A percentile compares a stretch with the other conserved stretches of the same genome.
phyloP scores from a whole-genome alignment of 2,797 vertebrate species.

The Gila robusta region DNA sequence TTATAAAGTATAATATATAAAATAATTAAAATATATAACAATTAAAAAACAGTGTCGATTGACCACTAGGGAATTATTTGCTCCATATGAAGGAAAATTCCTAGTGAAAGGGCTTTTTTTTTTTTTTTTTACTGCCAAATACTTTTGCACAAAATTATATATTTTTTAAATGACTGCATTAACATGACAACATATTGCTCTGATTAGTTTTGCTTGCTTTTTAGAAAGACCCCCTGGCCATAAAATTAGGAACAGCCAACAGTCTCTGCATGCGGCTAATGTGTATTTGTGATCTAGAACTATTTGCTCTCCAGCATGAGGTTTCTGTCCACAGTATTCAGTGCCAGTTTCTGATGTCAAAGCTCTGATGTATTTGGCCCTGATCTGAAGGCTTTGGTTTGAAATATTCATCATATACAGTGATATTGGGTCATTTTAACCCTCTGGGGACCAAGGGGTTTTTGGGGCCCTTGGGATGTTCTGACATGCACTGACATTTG shows the following conservation, averaged over 20 bases:
- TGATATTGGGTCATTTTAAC: conserved; percentile 13
- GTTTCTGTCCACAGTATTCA: not conserved
- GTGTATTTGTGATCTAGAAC: conserved; percentile 40
- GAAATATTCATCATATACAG: conserved; percentile 12
- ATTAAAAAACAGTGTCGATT: too few relatives aligned
- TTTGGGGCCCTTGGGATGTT: too few relatives aligned
- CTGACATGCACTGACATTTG: too few relatives aligned
- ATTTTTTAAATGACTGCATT: not conserved
- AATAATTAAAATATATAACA: too few relatives aligned
- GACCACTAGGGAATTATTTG: not conserved
- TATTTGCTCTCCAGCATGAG: conserved; percentile 28
- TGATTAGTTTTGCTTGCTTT: conserved; percentile 1
- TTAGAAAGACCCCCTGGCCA: not conserved
- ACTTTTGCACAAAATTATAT: not conserved
- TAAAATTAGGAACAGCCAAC: not conserved
- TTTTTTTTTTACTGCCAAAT: not conserved
- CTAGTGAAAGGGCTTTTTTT: not conserved
- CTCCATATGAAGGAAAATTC: not conserved
- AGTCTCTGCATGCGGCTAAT: conserved; percentile 34
- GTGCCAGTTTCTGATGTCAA: conserved; percentile 29
- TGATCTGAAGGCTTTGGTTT: conserved; percentile 36
- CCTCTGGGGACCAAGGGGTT: too few relatives aligned
- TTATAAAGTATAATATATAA: too few relatives aligned
- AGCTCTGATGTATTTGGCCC: conserved; percentile 29
- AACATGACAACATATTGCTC: conserved; percentile 15